Evolutionary conservation across 2,888 invertebrate species (phyloP), one percentile per base, ranked within the genome.

Genomic region (Andrena camellia): DNA sequence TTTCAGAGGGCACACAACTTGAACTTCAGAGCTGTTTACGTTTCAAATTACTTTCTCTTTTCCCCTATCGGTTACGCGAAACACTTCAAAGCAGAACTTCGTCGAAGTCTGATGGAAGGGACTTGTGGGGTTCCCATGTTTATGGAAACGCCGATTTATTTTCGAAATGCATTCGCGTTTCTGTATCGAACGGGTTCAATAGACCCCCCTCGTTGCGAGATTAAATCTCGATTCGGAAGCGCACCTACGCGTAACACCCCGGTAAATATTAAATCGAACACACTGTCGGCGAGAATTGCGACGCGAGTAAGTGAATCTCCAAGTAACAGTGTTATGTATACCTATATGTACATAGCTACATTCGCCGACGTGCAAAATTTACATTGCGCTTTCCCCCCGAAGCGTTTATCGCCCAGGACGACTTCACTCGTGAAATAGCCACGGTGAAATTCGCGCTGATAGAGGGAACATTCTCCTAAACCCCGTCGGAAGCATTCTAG

Each of bases 191-290:
- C 29, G 20, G 13, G 17, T n/a, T 20, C 29, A 20, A 17, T 2
- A 1, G 17, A 26, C 17, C 42, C 13, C 17, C 42, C 13, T 42
- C 42, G 4, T 17, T 17, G 42, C 42, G 42, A 67, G 57, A 68
- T 74, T 74, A 48, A 57, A 73, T 67, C 10, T n/a, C 57, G 42
- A 23, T 57, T 42, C 17, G 20, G 42, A 48, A 63, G 17, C 8
- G 42, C 1, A 17, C 20, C 23, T n/a, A 20, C 23, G 8, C 17
- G 31, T 59, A 48, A 54, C 35, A 13, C 20, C 8, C 17, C 42
- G 57, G 17, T 66, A 68, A 68, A 68, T 68, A 74, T 68, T 26
- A 59, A 60, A 74, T 74, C 48, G 42, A 67, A 59, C 31, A 29
- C 60, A 63, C 23, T 4, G 35, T 6, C n/a, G 29, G 17, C 20